Base-by-base conservation (phyloP, 2,113 vertebrate genomes). In the Misgurnus mizolepis region DNA sequence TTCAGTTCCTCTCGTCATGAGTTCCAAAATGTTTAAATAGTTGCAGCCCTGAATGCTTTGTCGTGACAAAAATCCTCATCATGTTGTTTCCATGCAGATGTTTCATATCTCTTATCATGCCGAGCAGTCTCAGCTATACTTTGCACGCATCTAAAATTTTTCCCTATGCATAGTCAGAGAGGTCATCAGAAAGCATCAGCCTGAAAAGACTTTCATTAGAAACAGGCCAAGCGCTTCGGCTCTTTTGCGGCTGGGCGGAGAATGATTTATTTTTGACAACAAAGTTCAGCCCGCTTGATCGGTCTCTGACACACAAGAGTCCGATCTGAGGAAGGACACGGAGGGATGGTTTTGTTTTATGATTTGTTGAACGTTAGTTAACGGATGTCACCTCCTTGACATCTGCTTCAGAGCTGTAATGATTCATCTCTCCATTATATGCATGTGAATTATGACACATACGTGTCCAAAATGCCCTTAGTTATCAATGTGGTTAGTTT, bases 211-310 rank as follows among this genome's bases (percentile, higher is more conserved):
- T 82, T 84, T 73, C 75, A 83, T 83, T 83, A 85, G 71, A 71
- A 70, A 67, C 78, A 75, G 78, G 74, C 82, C 81, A 76, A 66
- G 76, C 62, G 76, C 75, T 14, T 70, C 56, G 41, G 47, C 81
- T 83, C 65, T 53, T 74, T 80, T 78, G 64, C 69, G 81, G 73
- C 47, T 53, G 47, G 14, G 15, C 58, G 8, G 50, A 43, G 58
- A 70, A 83, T 85, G 71, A 83, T 83, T 83, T 85, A 70, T 81
- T 71, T 85, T 80, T 50, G 27, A 47, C 75, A 67, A 79, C 81
- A 40, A 41, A 79, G 53, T 71, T 74, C 49, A 10, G 75, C 41
- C 69, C 47, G 62, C 78, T 85, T 58, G 43, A 71, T 67, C 72
- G 70, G 71, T 56, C 64, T 62, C 6, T 5, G 50, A 55, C 68